phyloP scores from a whole-genome alignment of 1,140 invertebrate species.

The Patella vulgata region DNA sequence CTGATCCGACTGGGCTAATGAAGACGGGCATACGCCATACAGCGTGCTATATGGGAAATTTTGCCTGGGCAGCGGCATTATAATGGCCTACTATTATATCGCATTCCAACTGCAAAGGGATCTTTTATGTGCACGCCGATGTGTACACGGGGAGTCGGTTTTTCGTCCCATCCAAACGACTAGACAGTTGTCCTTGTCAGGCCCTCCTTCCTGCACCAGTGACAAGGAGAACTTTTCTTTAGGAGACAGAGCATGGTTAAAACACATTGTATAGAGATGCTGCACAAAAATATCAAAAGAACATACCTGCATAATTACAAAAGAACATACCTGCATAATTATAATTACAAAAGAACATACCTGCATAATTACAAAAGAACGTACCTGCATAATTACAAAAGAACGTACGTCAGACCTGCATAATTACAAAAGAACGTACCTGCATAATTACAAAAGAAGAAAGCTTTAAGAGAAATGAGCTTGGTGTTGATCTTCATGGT shows the following conservation, averaged over 20 bases:
- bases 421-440: conserved; percentile 70
- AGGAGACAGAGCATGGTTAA: neutral
- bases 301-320: neutral
- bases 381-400: neutral
- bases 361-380: neutral
- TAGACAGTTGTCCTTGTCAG: too few species aligned
- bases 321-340: neutral
- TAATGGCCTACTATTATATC: too few species aligned
- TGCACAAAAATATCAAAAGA: neutral
- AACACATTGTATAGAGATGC: neutral
- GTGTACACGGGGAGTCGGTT: too few species aligned
- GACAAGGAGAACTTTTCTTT: too few species aligned
- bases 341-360: neutral
- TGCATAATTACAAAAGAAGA: conserved; percentile 88
- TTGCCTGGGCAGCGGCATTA: too few species aligned
- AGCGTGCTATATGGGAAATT: too few species aligned
- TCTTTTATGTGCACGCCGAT: too few species aligned
- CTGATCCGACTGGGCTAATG: too few species aligned
- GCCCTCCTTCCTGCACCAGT: too few species aligned
- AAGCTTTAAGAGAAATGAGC: conserved; percentile 83
- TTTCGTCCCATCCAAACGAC: too few species aligned
- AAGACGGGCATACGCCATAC: too few species aligned
- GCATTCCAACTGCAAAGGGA: neutral
- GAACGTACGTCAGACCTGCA: neutral
- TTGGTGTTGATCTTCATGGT: conserved; percentile 76